A percentile compares a stretch with the other conserved stretches of the same genome.
Conservation (phyloP, 2,113 vertebrate species). For the Melospiza melodia region DNA sequence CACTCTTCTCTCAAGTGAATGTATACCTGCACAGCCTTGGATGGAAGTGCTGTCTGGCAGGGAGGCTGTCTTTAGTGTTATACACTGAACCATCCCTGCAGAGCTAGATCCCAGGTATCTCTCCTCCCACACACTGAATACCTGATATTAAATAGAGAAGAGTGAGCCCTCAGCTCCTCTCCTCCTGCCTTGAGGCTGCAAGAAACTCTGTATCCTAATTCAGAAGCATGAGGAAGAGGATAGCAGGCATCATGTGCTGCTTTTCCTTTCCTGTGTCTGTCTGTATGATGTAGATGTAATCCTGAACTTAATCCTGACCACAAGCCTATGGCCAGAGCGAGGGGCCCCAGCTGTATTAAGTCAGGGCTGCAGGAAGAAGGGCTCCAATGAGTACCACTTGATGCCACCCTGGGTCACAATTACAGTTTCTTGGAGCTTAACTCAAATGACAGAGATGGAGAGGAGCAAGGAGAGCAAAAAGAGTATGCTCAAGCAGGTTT, state of each 20-base stretch:
- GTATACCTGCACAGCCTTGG: not conserved
- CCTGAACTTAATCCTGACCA: not conserved
- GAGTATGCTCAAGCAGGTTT: not conserved
- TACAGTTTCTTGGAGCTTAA: not conserved
- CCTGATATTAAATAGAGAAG: not conserved
- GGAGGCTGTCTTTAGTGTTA: not conserved
- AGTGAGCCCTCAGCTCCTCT: not conserved
- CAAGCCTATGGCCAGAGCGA: not conserved
- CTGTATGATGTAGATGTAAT: not conserved
- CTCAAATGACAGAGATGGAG: not conserved
- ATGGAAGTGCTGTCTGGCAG: not conserved
- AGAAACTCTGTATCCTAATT: not conserved
- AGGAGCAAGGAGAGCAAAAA: not conserved
- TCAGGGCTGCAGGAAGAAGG: not conserved
- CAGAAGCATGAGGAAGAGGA: not conserved
- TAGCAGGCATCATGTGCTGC: accelerated
- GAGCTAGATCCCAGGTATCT: not conserved
- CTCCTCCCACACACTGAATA: accelerated
- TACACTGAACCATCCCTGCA: not conserved
- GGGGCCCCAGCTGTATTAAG: not conserved
- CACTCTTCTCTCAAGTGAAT: not conserved
- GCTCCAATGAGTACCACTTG: not conserved
- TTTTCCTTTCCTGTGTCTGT: not conserved
- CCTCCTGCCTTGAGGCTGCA: not conserved
- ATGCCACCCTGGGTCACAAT: not conserved